A percentile compares a stretch with the other conserved stretches of the same genome.
These are phyloP conservation scores for Lagria hirta DNA, from an alignment of 2,888 invertebrate species.

Conservation along the genomic window DNA sequence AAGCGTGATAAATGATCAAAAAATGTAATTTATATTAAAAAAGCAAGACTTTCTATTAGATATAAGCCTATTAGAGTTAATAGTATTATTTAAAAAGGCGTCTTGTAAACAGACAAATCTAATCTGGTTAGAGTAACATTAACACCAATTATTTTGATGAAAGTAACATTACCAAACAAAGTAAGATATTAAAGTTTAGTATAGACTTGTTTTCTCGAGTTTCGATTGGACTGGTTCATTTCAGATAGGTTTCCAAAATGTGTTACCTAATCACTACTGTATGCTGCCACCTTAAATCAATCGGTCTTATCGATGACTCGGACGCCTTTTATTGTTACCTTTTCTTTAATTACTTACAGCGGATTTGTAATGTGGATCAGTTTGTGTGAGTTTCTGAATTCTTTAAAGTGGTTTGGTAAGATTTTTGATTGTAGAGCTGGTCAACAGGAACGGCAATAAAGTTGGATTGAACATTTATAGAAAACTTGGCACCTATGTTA, in stretches of 20 bases:
- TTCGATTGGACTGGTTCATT: slow-evolving; percentile 15
- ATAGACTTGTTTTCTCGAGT: slow-evolving; percentile 3
- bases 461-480: slow-evolving; percentile 47
- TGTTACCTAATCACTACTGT: slow-evolving; percentile 49
- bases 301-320: slow-evolving; percentile 46
- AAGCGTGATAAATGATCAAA: no score
- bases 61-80: no score
- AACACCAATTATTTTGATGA: no score
- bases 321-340: slow-evolving; percentile 52
- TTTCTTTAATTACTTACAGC: slow-evolving; percentile 51
- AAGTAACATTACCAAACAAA: slow-evolving; percentile 6
- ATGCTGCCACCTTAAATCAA: slow-evolving; percentile 50
- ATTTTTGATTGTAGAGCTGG: slow-evolving; percentile 37
- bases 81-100: no score
- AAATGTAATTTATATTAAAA: no score
- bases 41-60: no score
- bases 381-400: slow-evolving; percentile 12
- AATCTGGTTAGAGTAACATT: no score
- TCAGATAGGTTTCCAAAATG: slow-evolving; percentile 23
- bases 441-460: slow-evolving; percentile 43
- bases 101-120: no score
- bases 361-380: slow-evolving; percentile 39
- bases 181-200: neutral
- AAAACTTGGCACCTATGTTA: slow-evolving; percentile 48
- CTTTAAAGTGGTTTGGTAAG: slow-evolving; percentile 21